Conservation (phyloP, 2,888 invertebrate genomes). For the Thalpophila matura region DNA sequence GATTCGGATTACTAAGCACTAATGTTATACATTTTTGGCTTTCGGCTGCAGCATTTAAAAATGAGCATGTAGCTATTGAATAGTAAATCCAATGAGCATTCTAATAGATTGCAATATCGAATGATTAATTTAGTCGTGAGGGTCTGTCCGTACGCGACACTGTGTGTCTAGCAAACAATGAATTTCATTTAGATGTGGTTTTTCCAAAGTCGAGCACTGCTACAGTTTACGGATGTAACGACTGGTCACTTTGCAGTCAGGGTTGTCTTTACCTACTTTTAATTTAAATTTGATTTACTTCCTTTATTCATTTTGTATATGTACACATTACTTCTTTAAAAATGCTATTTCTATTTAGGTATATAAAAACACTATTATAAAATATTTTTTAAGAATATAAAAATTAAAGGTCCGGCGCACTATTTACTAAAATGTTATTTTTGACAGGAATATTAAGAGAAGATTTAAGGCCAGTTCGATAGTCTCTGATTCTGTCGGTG, state of each 20-base stretch:
- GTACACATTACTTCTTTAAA: too few species aligned
- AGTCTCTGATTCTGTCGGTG: too few species aligned
- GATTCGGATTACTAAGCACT: too few species aligned
- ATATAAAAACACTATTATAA: too few species aligned
- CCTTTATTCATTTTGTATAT: neutral
- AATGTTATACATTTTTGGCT: too few species aligned
- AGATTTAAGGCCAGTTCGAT: too few species aligned
- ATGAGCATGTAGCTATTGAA: neutral
- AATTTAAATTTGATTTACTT: neutral
- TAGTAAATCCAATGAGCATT: neutral
- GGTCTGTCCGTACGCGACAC: conserved; percentile 26
- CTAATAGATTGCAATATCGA: conserved; percentile 19
- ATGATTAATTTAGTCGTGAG: conserved; percentile 41
- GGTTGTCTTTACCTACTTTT: conserved; percentile 14
- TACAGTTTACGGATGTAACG: conserved; percentile 63
- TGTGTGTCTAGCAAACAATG: conserved; percentile 45
- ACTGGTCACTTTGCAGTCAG: conserved; percentile 40
- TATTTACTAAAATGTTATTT: too few species aligned
- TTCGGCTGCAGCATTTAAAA: neutral
- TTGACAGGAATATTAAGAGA: too few species aligned
- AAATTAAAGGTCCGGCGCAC: too few species aligned
- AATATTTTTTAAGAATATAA: too few species aligned
- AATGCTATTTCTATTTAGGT: too few species aligned
- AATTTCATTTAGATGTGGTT: conserved; percentile 68
- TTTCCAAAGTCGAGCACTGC: conserved; percentile 64